Base-by-base conservation (phyloP, 2,113 vertebrate species). In the Carlito syrichta region DNA sequence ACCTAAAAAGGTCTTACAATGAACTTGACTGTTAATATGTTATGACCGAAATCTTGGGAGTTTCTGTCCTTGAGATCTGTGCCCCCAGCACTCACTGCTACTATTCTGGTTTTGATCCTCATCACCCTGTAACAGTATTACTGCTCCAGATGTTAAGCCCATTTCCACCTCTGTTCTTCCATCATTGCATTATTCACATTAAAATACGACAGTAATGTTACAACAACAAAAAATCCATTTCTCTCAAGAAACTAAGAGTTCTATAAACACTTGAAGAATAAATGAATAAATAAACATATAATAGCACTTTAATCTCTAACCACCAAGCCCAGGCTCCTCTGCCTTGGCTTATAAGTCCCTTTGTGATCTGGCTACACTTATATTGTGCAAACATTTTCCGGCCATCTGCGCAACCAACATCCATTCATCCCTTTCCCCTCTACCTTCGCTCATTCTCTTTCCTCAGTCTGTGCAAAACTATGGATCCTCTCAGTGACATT, bases 131-230 rank as follows among this genome's bases (percentile, higher is more conserved):
- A 86, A 45, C 0, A 5, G 30, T 45, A 54, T 58, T 40, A 84
- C 2, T 79, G 71, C 79, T 94, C 90, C 52, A 85, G 16, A 73
- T 69, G 69, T n/a, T 11, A 81, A 73, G 45, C 5, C 17, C 73
- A 43, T 68, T 52, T 48, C 43, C 60, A 78, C 25, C 27, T 73
- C 56, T 50, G 40, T 19, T 43, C 25, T 69, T 95, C n/a, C 8
- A 63, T 35, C 11, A 45, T 27, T 48, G 48, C 43, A 89, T 43
- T 50, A 86, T 32, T 62, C 52, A 82, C 45, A 83, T 89, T 92
- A 74, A 90, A 89, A 90, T 66, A 78, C 40, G 95, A 78, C 25
- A n/a, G n/a, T n/a, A n/a, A n/a, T n/a, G n/a, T n/a, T n/a, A n/a
- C n/a, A n/a, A n/a, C 30, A 22, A 52, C 63, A 35, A 86, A 56